Base-by-base conservation (phyloP, 2,113 vertebrate genomes). In the Myotis brandtii region DNA sequence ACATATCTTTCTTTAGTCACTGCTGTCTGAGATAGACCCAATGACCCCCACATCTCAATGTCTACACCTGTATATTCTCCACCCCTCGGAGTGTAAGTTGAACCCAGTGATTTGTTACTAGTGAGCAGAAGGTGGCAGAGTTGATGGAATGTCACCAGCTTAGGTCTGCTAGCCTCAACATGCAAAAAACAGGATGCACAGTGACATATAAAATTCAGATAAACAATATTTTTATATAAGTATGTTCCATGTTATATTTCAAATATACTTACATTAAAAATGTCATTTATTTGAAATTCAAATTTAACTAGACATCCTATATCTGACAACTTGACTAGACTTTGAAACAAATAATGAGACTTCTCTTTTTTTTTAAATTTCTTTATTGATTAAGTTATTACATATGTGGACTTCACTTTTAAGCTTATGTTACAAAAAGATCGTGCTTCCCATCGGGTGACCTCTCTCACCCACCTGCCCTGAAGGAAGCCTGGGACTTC, bases 131-230 rank as follows among this genome's bases (percentile, higher is more conserved):
- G n/a, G 27, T 73, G 27, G 9, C n/a, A 73, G 12, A 34, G 6
- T 1, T 72, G 12, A 82, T 10, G 72, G 9, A 54, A 40, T 40
- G 21, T 27, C 9, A 66, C 2, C n/a, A 66, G 3, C 37, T 83
- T 66, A 64, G 8, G 3, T 79, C 70, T 93, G 27, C 25, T 67
- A 91, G n/a, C 34, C 20, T 59, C 67, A 52, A 11, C 5, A 67
- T 52, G 30, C 23, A 56, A 91, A 91, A 79, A 4, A 66, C 32
- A 75, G 13, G 16, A 52, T 80, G 18, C 9, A 4, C 23, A 70
- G 6, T 73, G 77, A 83, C 77, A 83, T 79, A 89, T 70, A n/a
- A 70, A 76, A 90, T 73, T 79, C 17, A 88, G 9, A 12, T 73
- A 75, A 89, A 18, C 3, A 73, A 11, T 6, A 46, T 32, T 1